Base-by-base conservation (phyloP, 2,888 invertebrate species). In the Subacronicta megacephala region DNA sequence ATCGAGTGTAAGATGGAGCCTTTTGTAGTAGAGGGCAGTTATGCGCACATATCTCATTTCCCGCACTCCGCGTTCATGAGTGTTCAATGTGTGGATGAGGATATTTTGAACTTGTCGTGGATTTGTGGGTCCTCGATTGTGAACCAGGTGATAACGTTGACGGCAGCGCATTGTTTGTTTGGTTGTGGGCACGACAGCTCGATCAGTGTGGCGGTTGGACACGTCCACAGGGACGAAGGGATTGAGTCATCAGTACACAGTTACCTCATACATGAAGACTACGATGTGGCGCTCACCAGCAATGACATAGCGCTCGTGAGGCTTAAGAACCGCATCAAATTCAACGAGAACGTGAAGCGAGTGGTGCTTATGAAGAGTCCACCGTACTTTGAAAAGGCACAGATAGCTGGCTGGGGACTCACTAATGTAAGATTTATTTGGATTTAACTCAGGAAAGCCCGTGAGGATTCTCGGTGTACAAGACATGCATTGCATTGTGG, bases 121-220 rank as follows among this genome's bases (percentile, higher is more conserved):
- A 46, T 62, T 31, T 70, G 72, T 43, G 57, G 63, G 3, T 61
- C 57, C 1, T 77, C 80, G 0, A 62, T 80, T 15, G 4, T 80
- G 5, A 78, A 74, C 33, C 75, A 73, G 23, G 16, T 2, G 5
- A 35, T 75, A 3, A 18, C 29, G 1, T 15, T 75, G 9, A 72
- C 73, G 0, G 73, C 72, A 1, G 67, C 52, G 0, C 75, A 76
- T 36, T 75, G 75, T 10, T 6, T 75, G 6, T 35, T 37, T 1
- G 59, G 44, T 0, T 71, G 73, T 43, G 12, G 5, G 0, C 5
- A 40, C 0, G 17, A 42, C 0, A 69, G 63, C 4, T 9, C 23
- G 5, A 31, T 72, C 0, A 15, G 17, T 1, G 50, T 56, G 0
- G n/a, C 29, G 0, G 55, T 73, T 2, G 77, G 77, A 0, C 35